Percentiles rank a stretch among this genome's conserved stretches.
phyloP scores from a whole-genome alignment of 1,140 invertebrate species.

The Mylabris phalerata region DNA sequence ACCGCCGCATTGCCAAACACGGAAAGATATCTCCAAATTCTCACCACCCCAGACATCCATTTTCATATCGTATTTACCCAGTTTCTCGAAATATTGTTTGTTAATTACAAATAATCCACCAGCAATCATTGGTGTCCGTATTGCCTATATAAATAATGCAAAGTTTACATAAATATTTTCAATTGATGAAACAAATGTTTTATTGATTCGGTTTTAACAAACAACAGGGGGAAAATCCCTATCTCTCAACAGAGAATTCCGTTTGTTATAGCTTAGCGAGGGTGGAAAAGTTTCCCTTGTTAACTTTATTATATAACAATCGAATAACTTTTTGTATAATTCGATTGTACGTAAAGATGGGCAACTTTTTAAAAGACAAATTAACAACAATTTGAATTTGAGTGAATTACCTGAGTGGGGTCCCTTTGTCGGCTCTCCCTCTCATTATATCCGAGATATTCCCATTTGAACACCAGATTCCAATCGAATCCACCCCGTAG shows the following conservation, averaged over 20 bases:
- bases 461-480: slow-evolving; percentile 95
- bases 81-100: slow-evolving; percentile 83
- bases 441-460: slow-evolving; percentile 82
- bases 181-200: neutral
- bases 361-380: neutral
- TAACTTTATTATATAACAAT: too few species aligned
- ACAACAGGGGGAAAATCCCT: too few species aligned
- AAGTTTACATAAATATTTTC: neutral
- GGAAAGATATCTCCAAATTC: slow-evolving; percentile 69
- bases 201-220: neutral
- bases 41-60: slow-evolving; percentile 96
- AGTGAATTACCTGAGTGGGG: slow-evolving; percentile 51
- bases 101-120: slow-evolving; percentile 93
- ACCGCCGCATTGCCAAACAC: slow-evolving; percentile 96
- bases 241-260: too few species aligned
- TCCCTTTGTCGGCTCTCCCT: slow-evolving; percentile 71
- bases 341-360: neutral
- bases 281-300: too few species aligned
- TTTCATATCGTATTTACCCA: slow-evolving; percentile 94
- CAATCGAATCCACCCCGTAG: slow-evolving; percentile 93
- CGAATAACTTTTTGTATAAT: too few species aligned
- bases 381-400: neutral
- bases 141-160: slow-evolving; percentile 47
- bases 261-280: too few species aligned
- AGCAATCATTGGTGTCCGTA: slow-evolving; percentile 88